Evolutionary conservation across 2,113 vertebrate genomes (phyloP).

Genomic region (Sakesphorus luctuosus): DNA sequence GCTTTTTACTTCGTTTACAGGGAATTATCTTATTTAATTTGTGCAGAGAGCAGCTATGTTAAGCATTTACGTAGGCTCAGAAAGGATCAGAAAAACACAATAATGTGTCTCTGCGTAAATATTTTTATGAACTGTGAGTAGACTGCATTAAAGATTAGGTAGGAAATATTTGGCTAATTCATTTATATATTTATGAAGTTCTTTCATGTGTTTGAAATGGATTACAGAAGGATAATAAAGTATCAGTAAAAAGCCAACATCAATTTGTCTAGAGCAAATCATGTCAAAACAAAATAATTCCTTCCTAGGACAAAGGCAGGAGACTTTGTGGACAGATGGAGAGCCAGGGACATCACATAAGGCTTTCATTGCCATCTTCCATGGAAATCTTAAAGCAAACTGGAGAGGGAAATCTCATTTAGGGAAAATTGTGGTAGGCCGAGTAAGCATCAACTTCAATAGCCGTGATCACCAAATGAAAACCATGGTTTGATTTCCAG

Average conservation of each 20-base stretch:
- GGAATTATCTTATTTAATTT: conserved; percentile 42
- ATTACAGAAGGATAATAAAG: background rate
- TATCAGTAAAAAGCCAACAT: background rate
- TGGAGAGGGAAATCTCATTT: background rate
- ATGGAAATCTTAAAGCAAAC: background rate
- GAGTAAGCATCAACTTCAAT: background rate
- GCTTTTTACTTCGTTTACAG: conserved; percentile 40
- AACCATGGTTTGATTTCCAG: background rate
- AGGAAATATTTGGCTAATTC: conserved; percentile 23
- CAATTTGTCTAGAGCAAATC: conserved; percentile 4
- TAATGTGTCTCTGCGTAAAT: background rate
- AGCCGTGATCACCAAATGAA: background rate
- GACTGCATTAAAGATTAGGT: conserved; percentile 31
- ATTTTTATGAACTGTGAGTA: conserved; percentile 37
- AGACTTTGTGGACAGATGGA: background rate
- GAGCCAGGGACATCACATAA: background rate
- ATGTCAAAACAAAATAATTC: background rate
- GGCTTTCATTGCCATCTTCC: background rate
- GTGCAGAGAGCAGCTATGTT: background rate
- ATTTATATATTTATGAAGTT: conserved; percentile 46
- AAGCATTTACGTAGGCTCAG: background rate
- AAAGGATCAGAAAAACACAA: conserved; percentile 14
- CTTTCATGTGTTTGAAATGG: conserved; percentile 41
- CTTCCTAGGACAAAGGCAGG: background rate
- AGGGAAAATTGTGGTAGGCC: background rate